Evolutionary conservation across 2,888 invertebrate genomes (phyloP).

Genomic region (Lasioglossum pauxillum): DNA sequence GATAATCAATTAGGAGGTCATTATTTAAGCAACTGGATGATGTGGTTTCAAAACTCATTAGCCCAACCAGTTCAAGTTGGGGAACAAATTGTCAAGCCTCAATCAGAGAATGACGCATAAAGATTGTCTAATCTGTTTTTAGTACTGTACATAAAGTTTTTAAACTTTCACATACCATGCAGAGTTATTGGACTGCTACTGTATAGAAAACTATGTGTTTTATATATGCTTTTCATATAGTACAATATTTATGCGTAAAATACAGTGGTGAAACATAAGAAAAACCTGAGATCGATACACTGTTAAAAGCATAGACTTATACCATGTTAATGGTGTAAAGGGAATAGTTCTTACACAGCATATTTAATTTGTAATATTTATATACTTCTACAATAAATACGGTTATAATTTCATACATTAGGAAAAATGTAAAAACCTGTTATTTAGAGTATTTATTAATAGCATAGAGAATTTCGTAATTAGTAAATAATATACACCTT

Average conservation of each 20-base stretch:
- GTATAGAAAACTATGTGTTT: conserved; percentile 44
- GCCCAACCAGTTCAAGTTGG: conserved; percentile 69
- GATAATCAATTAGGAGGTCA: conserved; percentile 75
- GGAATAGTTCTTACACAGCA: conserved; percentile 37
- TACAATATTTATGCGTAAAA: conserved; percentile 26
- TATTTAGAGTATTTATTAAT: conserved; percentile 53
- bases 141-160: conserved; percentile 24
- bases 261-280: conserved; percentile 38
- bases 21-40: conserved; percentile 79
- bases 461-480: conserved; percentile 21
- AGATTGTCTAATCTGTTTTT: conserved; percentile 29
- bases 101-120: conserved; percentile 62
- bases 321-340: conserved; percentile 8
- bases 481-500: conserved; percentile 8
- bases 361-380: conserved; percentile 58
- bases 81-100: conserved; percentile 67
- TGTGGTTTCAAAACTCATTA: conserved; percentile 79
- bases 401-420: conserved; percentile 33
- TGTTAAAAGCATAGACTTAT: conserved; percentile 39
- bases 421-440: conserved; percentile 38
- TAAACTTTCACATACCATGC: conserved; percentile 21
- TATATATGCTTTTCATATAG: conserved; percentile 46
- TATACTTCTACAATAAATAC: conserved; percentile 32
- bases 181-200: conserved; percentile 35
- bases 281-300: conserved; percentile 30